A percentile compares a stretch with the other conserved stretches of the same genome.
These are phyloP conservation scores for Neostethus bicornis DNA, from an alignment of 2,797 vertebrate genomes.

Conservation along the genomic window DNA sequence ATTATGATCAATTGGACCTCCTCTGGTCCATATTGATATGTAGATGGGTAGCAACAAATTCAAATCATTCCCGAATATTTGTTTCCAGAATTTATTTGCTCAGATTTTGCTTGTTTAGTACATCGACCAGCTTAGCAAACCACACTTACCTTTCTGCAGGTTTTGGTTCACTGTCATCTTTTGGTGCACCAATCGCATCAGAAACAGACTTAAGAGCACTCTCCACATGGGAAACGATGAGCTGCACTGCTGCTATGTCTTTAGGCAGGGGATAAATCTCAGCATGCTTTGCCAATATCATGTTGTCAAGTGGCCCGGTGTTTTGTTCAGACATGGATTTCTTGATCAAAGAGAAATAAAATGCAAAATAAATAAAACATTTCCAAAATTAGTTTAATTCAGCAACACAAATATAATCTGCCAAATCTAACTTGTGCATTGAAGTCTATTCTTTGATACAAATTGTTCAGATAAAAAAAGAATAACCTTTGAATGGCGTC, in stretches of 20 bases:
- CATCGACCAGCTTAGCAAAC: slow-evolving; percentile 20
- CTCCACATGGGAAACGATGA: slow-evolving; percentile 91
- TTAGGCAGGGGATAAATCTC: slow-evolving; percentile 91
- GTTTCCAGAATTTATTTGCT: neutral
- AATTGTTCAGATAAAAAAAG: neutral
- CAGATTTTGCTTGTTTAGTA: neutral
- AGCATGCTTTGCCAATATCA: slow-evolving; percentile 92
- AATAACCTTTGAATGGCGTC: slow-evolving; percentile 56
- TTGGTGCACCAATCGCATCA: slow-evolving; percentile 86
- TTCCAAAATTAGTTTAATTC: no score
- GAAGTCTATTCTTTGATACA: neutral
- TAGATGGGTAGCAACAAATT: no score
- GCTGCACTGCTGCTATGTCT: slow-evolving; percentile 91
- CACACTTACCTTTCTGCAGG: slow-evolving; percentile 66
- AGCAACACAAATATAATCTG: no score
- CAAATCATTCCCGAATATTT: no score
- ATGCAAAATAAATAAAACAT: no score
- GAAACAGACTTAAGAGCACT: slow-evolving; percentile 90
- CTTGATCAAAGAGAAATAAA: slow-evolving; percentile 23
- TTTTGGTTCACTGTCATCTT: slow-evolving; percentile 67
- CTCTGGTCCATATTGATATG: no score
- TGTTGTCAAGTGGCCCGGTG: slow-evolving; percentile 89
- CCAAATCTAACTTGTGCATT: no score
- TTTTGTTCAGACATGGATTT: slow-evolving; percentile 72
- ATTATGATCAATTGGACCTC: no score